Evolutionary conservation across 2,113 vertebrate species (phyloP), one percentile per base, ranked within the genome.

Genomic region (Uria lomvia): DNA sequence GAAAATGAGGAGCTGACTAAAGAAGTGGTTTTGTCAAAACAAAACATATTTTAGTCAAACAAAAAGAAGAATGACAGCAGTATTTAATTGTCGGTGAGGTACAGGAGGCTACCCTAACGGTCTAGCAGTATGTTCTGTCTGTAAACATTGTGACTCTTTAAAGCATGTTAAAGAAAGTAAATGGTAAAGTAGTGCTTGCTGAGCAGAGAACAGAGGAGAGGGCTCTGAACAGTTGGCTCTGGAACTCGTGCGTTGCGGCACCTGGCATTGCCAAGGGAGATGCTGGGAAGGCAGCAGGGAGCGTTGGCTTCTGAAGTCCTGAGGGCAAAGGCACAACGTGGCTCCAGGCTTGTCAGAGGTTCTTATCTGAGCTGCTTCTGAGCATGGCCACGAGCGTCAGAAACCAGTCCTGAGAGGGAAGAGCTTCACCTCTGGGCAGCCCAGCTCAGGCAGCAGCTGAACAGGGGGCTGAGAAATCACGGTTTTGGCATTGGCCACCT

Each of bases 1-100:
- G 63, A 84, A 70, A 88, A 66, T 45, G 71, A 91, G 59, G 24
- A 50, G 20, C 55, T 77, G 42, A 47, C 26, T 52, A 6, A 86
- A 87, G 26, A 83, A 86, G 47, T 24, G 42, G n/a, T 67, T 90
- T 77, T 71, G 52, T 83, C 32, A 47, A 92, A 96, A 86, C 42
- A 90, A 62, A 86, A 26, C 7, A 2, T 52, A 43, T 22, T 90
- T 56, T 73, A 88, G 14, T 65, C 65, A 36, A 81, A 77, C 36
- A 60, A 30, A 78, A 74, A 70, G 50, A 77, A 82, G 52, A 59
- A 36, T 74, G 50, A 34, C 78, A 80, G 22, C 12, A 22, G 50
- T 68, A 73, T 90, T 53, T 86, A 58, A 79, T 86, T 55, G 15
- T 34, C 56, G 2, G 1, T 59, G 68, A 32, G 43, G 45, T 78